Conservation (phyloP, 2,888 invertebrate genomes). For the Halocaridina rubra region DNA sequence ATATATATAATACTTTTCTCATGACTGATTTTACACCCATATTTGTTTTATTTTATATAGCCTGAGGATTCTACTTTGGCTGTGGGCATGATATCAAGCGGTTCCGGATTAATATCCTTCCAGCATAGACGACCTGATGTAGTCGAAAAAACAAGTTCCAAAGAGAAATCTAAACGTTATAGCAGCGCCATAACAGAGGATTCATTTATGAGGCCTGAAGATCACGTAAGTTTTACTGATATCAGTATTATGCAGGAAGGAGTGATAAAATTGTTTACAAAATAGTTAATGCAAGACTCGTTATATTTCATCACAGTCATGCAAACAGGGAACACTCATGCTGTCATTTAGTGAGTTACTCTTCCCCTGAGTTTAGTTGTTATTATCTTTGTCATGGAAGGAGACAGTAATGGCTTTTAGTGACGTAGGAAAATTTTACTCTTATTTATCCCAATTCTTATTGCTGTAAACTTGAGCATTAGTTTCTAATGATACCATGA, state of each 20-base stretch:
- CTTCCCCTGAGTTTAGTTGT: too few relatives aligned
- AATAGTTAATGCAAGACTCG: too few relatives aligned
- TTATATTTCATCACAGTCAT: neutral
- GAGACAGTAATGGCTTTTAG: neutral
- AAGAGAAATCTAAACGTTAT: neutral
- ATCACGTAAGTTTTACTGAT: constrained; percentile 36
- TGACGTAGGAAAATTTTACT: neutral
- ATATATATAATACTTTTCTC: too few relatives aligned
- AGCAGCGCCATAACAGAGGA: constrained; percentile 14
- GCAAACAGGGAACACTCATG: too few relatives aligned
- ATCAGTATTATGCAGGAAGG: too few relatives aligned
- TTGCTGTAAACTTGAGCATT: too few relatives aligned
- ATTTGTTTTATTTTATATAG: constrained; percentile 66
- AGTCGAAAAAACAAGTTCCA: neutral
- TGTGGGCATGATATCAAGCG: constrained; percentile 78
- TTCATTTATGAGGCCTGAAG: constrained; percentile 5
- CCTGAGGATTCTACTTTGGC: constrained; percentile 84
- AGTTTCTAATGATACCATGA: too few relatives aligned
- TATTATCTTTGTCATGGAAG: too few relatives aligned
- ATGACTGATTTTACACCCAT: too few relatives aligned
- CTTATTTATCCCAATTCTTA: too few relatives aligned
- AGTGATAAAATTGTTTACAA: too few relatives aligned
- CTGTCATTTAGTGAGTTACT: too few relatives aligned
- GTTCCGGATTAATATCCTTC: constrained; percentile 54
- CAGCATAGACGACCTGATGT: constrained; percentile 23